Evolutionary conservation across 1,140 invertebrate species (phyloP).

Genomic region (Eueides isabella): DNA sequence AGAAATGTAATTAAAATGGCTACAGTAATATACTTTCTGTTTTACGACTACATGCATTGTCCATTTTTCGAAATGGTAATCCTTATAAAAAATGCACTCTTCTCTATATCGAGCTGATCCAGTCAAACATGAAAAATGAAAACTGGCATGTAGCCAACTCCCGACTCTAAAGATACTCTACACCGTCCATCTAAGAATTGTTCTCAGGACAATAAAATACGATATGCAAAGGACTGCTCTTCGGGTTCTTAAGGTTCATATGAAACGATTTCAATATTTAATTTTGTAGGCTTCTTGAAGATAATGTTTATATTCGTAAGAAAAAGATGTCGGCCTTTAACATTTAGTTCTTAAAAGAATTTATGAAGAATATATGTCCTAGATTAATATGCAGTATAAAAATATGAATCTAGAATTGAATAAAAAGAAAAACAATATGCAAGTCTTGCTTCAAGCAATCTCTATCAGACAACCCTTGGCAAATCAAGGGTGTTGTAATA

Average conservation of each 20-base stretch:
- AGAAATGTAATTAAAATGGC: background rate
- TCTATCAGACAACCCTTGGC: too few species aligned
- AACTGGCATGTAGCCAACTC: conserved; percentile 23
- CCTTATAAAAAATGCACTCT: conserved; percentile 25
- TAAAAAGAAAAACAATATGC: too few species aligned
- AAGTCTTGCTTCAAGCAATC: too few species aligned
- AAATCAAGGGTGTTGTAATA: too few species aligned
- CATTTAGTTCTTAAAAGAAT: too few species aligned
- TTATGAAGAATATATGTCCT: too few species aligned
- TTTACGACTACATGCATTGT: background rate
- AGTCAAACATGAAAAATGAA: conserved; percentile 28
- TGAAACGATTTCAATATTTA: background rate
- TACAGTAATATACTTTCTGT: background rate
- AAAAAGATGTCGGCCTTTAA: background rate
- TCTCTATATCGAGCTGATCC: conserved; percentile 21
- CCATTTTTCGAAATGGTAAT: background rate
- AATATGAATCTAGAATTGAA: too few species aligned
- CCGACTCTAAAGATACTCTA: conserved; percentile 13
- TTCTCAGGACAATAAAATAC: conserved; percentile 28
- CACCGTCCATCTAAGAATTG: conserved; percentile 21
- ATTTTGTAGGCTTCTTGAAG: background rate
- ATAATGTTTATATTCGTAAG: background rate
- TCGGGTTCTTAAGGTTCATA: background rate
- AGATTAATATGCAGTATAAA: too few species aligned
- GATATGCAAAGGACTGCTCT: conserved; percentile 22